Evolutionary conservation across 1,140 invertebrate genomes (phyloP).

Genomic region (Tetramorium simillimum): DNA sequence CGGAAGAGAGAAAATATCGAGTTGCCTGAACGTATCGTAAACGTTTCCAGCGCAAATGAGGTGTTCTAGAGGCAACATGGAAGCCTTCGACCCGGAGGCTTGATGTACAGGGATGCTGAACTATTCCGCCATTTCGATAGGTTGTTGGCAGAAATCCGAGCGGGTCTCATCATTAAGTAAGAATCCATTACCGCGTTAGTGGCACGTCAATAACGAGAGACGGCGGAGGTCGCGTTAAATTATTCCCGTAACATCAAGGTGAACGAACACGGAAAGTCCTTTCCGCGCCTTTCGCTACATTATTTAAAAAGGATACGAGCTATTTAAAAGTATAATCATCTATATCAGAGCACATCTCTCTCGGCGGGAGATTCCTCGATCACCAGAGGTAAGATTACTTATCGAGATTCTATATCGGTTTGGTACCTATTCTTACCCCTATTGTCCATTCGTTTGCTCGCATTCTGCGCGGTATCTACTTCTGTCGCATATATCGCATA

Average conservation of each 20-base stretch:
- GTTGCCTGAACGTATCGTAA: constrained; percentile 30
- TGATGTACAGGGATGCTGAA: constrained; percentile 50
- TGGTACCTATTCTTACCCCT: not conserved
- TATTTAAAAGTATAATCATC: constrained; percentile 35
- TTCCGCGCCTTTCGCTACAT: constrained; percentile 49
- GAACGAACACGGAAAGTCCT: constrained; percentile 63
- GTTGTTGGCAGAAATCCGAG: constrained; percentile 62
- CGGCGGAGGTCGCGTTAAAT: constrained; percentile 67
- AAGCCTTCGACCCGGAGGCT: constrained; percentile 6
- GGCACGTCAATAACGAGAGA: constrained; percentile 57
- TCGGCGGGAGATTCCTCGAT: not conserved
- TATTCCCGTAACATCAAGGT: constrained; percentile 58
- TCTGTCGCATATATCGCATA: not conserved
- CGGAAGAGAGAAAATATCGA: not conserved
- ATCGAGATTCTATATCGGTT: not conserved
- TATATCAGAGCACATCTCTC: not conserved
- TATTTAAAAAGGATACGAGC: constrained; percentile 63
- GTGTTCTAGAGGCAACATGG: constrained; percentile 20
- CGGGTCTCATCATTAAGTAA: constrained; percentile 66
- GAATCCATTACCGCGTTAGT: constrained; percentile 69
- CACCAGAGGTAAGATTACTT: not conserved
- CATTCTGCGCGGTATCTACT: not conserved
- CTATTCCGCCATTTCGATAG: constrained; percentile 60
- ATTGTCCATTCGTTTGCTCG: constrained; percentile 18
- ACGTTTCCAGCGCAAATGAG: constrained; percentile 40